Evolutionary conservation across 2,113 vertebrate genomes (phyloP).

Genomic region (Syrmaticus mikado): DNA sequence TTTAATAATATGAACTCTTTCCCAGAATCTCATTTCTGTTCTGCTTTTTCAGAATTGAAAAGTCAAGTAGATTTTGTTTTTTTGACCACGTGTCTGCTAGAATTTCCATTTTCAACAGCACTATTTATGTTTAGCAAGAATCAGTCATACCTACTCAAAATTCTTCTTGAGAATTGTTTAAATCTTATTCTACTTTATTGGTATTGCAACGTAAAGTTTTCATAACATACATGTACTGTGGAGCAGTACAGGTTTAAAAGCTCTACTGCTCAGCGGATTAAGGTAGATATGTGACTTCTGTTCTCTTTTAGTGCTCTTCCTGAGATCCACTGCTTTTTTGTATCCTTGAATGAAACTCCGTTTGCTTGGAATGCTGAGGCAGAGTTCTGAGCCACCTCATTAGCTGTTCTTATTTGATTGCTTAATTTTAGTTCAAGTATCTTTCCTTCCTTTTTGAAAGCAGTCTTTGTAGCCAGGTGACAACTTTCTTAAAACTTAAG

Average conservation of each 20-base stretch:
- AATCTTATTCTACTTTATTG: neutral
- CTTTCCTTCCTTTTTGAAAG: neutral
- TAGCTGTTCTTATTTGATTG: neutral
- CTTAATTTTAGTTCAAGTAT: neutral
- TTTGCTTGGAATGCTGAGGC: neutral
- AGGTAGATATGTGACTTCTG: neutral
- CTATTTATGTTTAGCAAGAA: neutral
- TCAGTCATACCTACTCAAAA: neutral
- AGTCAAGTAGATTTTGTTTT: neutral
- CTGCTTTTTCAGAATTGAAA: neutral
- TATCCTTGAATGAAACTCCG: neutral
- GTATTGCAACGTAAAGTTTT: neutral
- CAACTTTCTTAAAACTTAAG: neutral
- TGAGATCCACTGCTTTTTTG: neutral
- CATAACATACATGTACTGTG: neutral
- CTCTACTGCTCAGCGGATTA: neutral
- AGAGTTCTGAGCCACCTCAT: neutral
- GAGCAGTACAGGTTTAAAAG: neutral
- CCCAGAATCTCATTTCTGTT: neutral
- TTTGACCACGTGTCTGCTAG: neutral
- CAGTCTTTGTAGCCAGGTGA: neutral
- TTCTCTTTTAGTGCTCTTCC: neutral
- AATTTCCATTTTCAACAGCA: neutral
- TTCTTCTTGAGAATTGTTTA: neutral
- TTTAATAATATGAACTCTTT: neutral